Evolutionary conservation across 2,113 vertebrate genomes (phyloP).

Genomic region (Syngnathus typhle): DNA sequence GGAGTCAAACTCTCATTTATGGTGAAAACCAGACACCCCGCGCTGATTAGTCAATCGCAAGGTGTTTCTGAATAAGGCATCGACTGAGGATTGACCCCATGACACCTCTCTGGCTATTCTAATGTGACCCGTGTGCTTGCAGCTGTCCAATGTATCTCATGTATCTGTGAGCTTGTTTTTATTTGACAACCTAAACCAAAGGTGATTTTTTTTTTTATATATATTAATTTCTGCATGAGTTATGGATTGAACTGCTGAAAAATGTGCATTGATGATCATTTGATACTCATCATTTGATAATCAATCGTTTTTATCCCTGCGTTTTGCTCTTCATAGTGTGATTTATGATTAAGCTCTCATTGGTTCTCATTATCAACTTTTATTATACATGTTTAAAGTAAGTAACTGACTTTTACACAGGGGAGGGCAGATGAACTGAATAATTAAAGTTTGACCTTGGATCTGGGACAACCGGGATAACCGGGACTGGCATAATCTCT

Average conservation of each 20-base stretch:
- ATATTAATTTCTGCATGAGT: too few relatives aligned
- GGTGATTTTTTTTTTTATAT: background rate
- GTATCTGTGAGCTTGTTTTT: too few relatives aligned
- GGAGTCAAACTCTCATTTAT: background rate
- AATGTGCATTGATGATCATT: background rate
- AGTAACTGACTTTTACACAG: conserved; percentile 37
- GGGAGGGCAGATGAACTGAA: conserved; percentile 28
- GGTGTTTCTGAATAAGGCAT: background rate
- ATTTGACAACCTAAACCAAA: background rate
- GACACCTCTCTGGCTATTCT: background rate
- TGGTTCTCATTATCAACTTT: conserved; percentile 11
- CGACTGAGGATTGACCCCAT: background rate
- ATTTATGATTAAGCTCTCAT: conserved; percentile 2
- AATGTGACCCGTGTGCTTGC: background rate
- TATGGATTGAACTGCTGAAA: background rate
- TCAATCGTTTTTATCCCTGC: background rate
- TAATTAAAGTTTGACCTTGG: conserved; percentile 43
- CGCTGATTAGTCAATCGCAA: background rate
- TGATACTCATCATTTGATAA: background rate
- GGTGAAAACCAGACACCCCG: background rate
- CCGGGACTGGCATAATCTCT: conserved; percentile 6
- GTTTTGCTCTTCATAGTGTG: background rate
- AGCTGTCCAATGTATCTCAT: background rate
- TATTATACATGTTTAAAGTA: conserved; percentile 22
- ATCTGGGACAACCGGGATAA: conserved; percentile 32